Percentiles rank a stretch among this genome's conserved stretches.
phyloP scores from a whole-genome alignment of 2,888 invertebrate genomes.

The Drosophila barbarae region DNA sequence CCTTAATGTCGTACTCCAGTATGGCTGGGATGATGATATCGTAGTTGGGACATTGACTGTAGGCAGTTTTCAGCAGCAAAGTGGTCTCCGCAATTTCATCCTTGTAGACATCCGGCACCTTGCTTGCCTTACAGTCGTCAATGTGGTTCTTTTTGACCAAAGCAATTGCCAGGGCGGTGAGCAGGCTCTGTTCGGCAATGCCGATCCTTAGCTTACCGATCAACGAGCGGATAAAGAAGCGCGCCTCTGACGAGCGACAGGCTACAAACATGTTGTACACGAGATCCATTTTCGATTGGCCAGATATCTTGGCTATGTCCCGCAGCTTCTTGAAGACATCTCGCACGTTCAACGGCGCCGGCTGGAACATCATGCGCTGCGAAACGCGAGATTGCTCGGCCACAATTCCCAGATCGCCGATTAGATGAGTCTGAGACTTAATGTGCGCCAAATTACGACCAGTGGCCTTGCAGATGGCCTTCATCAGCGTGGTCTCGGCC shows the following conservation, averaged over 20 bases:
- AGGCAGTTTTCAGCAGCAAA: conserved; percentile 92
- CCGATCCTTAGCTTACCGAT: conserved; percentile 97
- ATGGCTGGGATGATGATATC: conserved; percentile 90
- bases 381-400: conserved; percentile 91
- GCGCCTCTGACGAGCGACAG: conserved; percentile 91
- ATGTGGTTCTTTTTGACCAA: conserved; percentile 81
- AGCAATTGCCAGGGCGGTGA: conserved; percentile 94
- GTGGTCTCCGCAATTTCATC: conserved; percentile 86
- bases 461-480: conserved; percentile 94
- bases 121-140: conserved; percentile 82
- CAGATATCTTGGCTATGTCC: conserved; percentile 92
- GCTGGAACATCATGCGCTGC: conserved; percentile 93
- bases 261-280: conserved; percentile 96
- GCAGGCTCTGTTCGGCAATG: conserved; percentile 96
- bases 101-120: conserved; percentile 79
- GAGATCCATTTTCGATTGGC: conserved; percentile 91
- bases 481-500: conserved; percentile 96
- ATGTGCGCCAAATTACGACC: conserved; percentile 92
- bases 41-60: conserved; percentile 98
- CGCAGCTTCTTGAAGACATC: conserved; percentile 90
- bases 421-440: conserved; percentile 82
- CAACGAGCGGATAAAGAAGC: conserved; percentile 92
- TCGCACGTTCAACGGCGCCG: conserved; percentile 87
- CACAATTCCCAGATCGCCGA: conserved; percentile 94
- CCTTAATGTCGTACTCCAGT: conserved; percentile 86